These are phyloP conservation scores for Synanthedon vespiformis DNA, from an alignment of 2,888 invertebrate genomes.

Conservation along the genomic window DNA sequence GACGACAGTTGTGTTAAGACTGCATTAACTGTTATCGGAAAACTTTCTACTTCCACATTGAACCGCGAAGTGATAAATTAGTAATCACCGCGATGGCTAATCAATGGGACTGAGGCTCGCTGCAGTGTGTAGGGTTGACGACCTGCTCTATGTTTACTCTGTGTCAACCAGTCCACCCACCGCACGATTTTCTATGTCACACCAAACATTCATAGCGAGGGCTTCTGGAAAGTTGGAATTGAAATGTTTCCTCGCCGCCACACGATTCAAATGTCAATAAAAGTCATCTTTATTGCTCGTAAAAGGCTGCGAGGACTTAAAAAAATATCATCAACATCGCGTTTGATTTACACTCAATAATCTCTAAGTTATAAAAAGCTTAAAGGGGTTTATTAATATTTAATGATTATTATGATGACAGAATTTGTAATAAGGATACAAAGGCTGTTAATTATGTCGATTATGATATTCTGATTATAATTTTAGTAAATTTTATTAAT, in stretches of 20 bases:
- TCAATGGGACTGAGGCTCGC: slow-evolving; percentile 29
- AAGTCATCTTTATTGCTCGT: not conserved
- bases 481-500: too few species aligned
- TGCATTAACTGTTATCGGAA: not conserved
- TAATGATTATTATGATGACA: too few species aligned
- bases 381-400: too few species aligned
- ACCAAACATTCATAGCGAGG: slow-evolving; percentile 10
- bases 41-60: slow-evolving; percentile 15
- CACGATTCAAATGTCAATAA: not conserved
- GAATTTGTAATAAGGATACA: too few species aligned
- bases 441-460: too few species aligned
- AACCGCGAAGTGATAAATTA: slow-evolving; percentile 34
- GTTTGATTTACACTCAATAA: too few species aligned
- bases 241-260: not conserved
- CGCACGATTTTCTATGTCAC: slow-evolving; percentile 41
- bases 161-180: slow-evolving; percentile 60
- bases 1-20: not conserved
- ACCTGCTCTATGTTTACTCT: slow-evolving; percentile 48
- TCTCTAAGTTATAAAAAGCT: too few species aligned
- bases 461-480: too few species aligned
- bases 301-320: not conserved
- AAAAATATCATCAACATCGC: not conserved
- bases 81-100: slow-evolving; percentile 37
- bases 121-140: slow-evolving; percentile 34
- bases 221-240: not conserved